phyloP scores from a whole-genome alignment of 2,888 invertebrate genomes.

The Cylindroiulus punctatus region DNA sequence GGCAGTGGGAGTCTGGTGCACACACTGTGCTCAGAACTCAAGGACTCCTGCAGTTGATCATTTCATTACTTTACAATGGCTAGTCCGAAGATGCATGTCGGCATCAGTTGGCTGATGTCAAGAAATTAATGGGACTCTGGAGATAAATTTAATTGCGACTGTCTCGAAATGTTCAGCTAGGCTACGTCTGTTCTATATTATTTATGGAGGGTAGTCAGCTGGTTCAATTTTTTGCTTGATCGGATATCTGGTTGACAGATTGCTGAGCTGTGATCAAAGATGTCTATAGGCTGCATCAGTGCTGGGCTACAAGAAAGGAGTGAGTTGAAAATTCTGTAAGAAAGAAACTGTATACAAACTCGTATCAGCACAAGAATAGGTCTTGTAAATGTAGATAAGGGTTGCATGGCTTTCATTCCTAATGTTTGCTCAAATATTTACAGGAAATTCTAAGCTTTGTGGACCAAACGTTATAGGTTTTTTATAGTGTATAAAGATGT shows the following conservation, averaged over 20 bases:
- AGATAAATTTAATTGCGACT: constrained; percentile 17
- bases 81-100: not conserved
- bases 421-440: too few species aligned
- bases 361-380: too few species aligned
- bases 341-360: too few species aligned
- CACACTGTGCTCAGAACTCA: not conserved
- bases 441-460: too few species aligned
- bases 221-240: not conserved
- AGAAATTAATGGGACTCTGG: not conserved
- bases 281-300: too few species aligned
- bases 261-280: too few species aligned
- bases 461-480: too few species aligned
- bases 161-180: not conserved
- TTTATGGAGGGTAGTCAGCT: not conserved
- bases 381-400: too few species aligned
- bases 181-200: not conserved
- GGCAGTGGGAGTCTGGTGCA: not conserved
- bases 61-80: constrained; percentile 3
- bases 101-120: not conserved
- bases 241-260: not conserved
- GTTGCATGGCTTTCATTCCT: too few species aligned
- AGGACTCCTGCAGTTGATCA: not conserved
- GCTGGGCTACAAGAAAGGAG: too few species aligned
- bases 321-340: too few species aligned
- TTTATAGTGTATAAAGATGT: too few species aligned